Evolutionary conservation across 2,797 vertebrate species (phyloP), one percentile per base, ranked within the genome.

Genomic region (Mormyrus proboscirostris): DNA sequence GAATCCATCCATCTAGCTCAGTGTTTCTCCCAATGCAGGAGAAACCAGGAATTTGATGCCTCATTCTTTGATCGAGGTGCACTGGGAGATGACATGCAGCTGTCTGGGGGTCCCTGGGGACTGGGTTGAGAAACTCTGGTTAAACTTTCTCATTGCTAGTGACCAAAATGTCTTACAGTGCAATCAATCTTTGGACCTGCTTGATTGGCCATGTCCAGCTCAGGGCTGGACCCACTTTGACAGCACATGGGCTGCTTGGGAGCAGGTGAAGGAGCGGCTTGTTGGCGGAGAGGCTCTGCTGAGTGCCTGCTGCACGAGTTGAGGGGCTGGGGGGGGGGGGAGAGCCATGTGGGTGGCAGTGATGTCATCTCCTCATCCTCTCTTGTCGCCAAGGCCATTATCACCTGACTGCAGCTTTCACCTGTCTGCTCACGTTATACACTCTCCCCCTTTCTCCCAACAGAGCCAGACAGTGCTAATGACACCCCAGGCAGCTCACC

Each of bases 351-450:
- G 89, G 62, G 88, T 53, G 89, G 82, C 22, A 19, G 65, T 14
- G 2, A 89, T 91, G 89, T 84, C 47, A 83, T 7, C 4, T 88
- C 94, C 94, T 92, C 92, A 94, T 89, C 91, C 55, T 50, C 87
- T 65, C 83, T 86, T 51, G 29, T n/a, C 89, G 89, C 91, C 91
- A 25, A 25, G 89, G 90, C 91, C 89, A 93, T 96, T 95, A 96
- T 96, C 95, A 83, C 90, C 93, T 86, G 79, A 82, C 62, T 84
- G 90, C 94, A 96, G 94, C 90, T 92, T 92, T 95, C 94, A 95
- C 94, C 94, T 95, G 95, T 93, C 92, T 89, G 90, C 91, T 92
- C 91, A 76, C 89, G 90, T 95, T 94, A 93, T 93, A 90, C 49
- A 92, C 92, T 49, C 82, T 69, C 86, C 62, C 2, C 89, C 88